Evolutionary conservation across 2,888 invertebrate genomes (phyloP), one percentile per base, ranked within the genome.

Genomic region (Spatulosminthurus flaviceps): DNA sequence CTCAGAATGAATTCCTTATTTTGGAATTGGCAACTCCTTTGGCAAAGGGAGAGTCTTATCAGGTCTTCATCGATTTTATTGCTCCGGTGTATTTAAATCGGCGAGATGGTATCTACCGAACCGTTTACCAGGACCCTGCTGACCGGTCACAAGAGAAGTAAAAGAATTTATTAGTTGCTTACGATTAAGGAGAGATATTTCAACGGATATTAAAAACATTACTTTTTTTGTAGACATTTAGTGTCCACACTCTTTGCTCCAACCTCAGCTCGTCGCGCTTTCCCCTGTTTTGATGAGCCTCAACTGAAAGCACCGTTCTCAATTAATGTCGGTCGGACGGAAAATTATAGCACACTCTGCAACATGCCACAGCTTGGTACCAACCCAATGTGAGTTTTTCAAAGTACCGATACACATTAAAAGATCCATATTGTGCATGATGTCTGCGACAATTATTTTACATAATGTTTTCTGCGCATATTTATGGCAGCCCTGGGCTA

Each of bases 201-300:
- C 22, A 16, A 60, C 2, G 60, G 60, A 60, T 60, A 60, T 60
- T 60, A 60, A 7, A 9, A 4, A 34, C 34, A 34, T 34, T 34
- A 34, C 34, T 9, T 34, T 34, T 34, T 34, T 51, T 76, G 1
- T 19, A 83, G 83, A 41, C 79, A 80, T 73, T 79, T 83, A 9
- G 79, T 82, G 7, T 82, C 95, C 0, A 93, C 96, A 13, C 96
- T 97, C 88, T 96, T 98, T 87, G 95, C 97, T 87, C 96, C 97
- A 0, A 96, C 96, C 0, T 95, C 94, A 88, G 97, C 97, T 0
- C 91, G 97, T 41, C 92, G 93, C 88, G 94, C 96, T 0, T 97
- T 95, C 87, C 97, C 97, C 0, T 97, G 97, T 87, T 96, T 97
- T 87, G 98, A 98, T 88, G 96, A 97, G 87, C 97, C 95, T 0